These are phyloP conservation scores for Vicugna pacos DNA, from an alignment of 2,113 vertebrate species.

Conservation along the genomic window DNA sequence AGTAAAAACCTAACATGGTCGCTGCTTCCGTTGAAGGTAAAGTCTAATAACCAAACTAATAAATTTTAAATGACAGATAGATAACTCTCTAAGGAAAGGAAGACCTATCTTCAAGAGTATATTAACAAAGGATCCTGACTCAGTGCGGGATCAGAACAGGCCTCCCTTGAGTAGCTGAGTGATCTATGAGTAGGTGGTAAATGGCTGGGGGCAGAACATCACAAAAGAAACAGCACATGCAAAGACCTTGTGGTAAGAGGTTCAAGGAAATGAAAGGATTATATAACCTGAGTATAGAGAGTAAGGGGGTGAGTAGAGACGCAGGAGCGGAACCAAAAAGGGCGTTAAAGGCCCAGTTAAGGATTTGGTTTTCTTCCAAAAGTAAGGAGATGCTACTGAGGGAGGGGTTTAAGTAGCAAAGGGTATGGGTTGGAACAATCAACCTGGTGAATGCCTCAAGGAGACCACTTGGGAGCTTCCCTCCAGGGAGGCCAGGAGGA, in stretches of 20 bases:
- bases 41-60: constrained; percentile 12
- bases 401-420: neutral
- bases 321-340: neutral
- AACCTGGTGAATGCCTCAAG: neutral
- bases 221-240: neutral
- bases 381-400: neutral
- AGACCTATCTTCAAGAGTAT: neutral
- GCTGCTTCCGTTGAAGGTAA: neutral
- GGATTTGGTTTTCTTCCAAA: neutral
- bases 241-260: constrained; percentile 37
- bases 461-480: neutral
- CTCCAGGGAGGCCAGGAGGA: neutral
- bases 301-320: neutral
- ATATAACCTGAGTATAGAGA: neutral
- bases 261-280: constrained; percentile 48
- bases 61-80: constrained; percentile 39
- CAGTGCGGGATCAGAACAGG: constrained; percentile 14
- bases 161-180: constrained; percentile 8
- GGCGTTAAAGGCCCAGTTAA: constrained; percentile 5
- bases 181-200: constrained; percentile 33
- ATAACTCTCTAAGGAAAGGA: neutral
- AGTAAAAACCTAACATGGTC: neutral
- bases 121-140: constrained; percentile 42
- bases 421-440: neutral
- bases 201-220: neutral